phyloP scores from a whole-genome alignment of 1,140 invertebrate species.

The Wiebesia pumilae region DNA sequence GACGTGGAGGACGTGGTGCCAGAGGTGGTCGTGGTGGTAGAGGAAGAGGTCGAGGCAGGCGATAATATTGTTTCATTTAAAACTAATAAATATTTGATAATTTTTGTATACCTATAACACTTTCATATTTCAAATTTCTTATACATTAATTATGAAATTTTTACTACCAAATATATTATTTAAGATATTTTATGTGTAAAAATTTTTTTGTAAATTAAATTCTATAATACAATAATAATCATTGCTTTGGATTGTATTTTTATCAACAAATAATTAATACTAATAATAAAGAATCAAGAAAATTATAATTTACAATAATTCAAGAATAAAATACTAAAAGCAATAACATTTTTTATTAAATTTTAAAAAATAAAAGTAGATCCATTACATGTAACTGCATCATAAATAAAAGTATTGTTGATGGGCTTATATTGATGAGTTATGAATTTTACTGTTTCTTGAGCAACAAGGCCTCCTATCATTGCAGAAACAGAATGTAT shows the following conservation, averaged over 20 bases:
- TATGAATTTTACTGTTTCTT: constrained; percentile 98
- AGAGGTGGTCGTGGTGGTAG: constrained; percentile 80
- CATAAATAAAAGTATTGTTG: constrained; percentile 96
- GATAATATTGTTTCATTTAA: constrained; percentile 69
- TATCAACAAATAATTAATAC: constrained; percentile 29
- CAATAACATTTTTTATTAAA: constrained; percentile 37
- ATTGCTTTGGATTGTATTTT: constrained; percentile 28
- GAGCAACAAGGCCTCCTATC: constrained; percentile 93
- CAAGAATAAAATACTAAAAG: constrained; percentile 51
- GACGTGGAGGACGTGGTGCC: constrained; percentile 78
- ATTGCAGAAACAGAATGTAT: constrained; percentile 96
- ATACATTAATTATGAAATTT: constrained; percentile 40
- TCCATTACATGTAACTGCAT: constrained; percentile 92
- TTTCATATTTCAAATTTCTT: constrained; percentile 11
- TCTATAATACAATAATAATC: constrained; percentile 19
- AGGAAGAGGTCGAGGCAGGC: constrained; percentile 79
- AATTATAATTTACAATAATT: constrained; percentile 58
- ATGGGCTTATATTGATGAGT: constrained; percentile 97
- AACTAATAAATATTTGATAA: constrained; percentile 40
- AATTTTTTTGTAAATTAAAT: constrained; percentile 40
- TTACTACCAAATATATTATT: constrained; percentile 46
- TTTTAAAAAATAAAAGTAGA: constrained; percentile 82
- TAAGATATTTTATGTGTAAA: constrained; percentile 47
- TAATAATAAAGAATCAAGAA: constrained; percentile 47
- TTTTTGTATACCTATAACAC: constrained; percentile 30